phyloP scores from a whole-genome alignment of 2,888 invertebrate genomes.

The Ormia ochracea region DNA sequence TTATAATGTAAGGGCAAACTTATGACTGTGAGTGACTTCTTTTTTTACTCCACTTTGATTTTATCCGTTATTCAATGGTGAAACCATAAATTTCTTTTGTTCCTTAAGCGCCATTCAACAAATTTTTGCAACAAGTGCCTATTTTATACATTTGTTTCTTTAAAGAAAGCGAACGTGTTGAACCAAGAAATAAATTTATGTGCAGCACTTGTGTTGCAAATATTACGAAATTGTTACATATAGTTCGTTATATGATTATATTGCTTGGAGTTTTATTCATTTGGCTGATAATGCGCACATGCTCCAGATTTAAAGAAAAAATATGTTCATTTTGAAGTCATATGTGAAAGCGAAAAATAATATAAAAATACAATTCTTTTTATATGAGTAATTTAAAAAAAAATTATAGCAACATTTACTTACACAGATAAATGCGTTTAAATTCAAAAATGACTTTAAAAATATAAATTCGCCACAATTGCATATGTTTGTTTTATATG shows the following conservation, averaged over 20 bases:
- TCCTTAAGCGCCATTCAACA: constrained; percentile 73
- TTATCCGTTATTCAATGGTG: constrained; percentile 56
- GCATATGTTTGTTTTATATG: too few relatives aligned
- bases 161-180: not conserved
- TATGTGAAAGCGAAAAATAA: constrained; percentile 15
- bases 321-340: not conserved
- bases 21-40: not conserved
- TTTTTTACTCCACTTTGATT: not conserved
- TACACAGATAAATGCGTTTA: too few relatives aligned
- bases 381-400: too few relatives aligned
- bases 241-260: constrained; percentile 6
- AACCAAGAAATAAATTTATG: constrained; percentile 43
- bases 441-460: too few relatives aligned
- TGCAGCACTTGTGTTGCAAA: constrained; percentile 42
- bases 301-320: constrained; percentile 34
- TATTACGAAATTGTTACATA: constrained; percentile 40
- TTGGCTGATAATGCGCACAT: constrained; percentile 43
- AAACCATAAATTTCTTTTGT: constrained; percentile 73
- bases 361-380: constrained; percentile 7
- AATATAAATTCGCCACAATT: too few relatives aligned
- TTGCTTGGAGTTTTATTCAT: constrained; percentile 1
- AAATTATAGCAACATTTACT: too few relatives aligned
- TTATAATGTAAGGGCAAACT: not conserved
- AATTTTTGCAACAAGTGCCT: constrained; percentile 76
- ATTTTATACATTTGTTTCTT: constrained; percentile 12